These are phyloP conservation scores for Eugnorisma glareosa DNA, from an alignment of 2,888 invertebrate species.

Conservation along the genomic window DNA sequence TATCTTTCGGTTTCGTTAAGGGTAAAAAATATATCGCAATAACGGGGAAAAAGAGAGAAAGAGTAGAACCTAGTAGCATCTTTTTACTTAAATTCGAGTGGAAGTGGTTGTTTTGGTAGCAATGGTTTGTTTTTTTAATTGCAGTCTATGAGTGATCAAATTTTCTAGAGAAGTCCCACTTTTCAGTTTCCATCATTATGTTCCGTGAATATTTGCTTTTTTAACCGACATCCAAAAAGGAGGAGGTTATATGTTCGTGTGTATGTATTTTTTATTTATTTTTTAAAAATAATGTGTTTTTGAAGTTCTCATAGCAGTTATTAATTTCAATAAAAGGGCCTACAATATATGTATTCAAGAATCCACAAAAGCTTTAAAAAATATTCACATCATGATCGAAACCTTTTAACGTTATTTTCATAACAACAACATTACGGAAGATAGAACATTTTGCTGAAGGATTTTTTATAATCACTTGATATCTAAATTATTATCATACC, in stretches of 20 bases:
- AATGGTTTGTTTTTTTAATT: too few relatives aligned
- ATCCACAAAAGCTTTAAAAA: background rate
- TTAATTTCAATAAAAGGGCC: background rate
- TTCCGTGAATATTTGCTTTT: background rate
- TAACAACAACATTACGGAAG: background rate
- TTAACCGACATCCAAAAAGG: too few relatives aligned
- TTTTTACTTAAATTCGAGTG: too few relatives aligned
- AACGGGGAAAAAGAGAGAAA: too few relatives aligned
- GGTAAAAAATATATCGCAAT: too few relatives aligned
- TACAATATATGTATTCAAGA: background rate
- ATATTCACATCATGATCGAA: background rate
- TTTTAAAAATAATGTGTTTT: background rate
- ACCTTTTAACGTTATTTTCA: background rate
- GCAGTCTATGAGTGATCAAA: too few relatives aligned
- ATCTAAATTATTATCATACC: background rate
- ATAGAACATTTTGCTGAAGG: background rate
- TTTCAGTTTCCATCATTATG: background rate
- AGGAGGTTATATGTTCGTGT: too few relatives aligned
- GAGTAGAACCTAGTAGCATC: too few relatives aligned
- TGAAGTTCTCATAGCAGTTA: background rate
- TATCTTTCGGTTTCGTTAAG: too few relatives aligned
- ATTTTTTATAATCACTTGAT: background rate
- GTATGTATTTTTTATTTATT: too few relatives aligned
- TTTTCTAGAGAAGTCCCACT: background rate
- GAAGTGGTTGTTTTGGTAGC: too few relatives aligned